Percentiles rank a stretch among this genome's conserved stretches.
Evolutionary conservation across 2,888 invertebrate species (phyloP).

Genomic region (Pandemis heparana): DNA sequence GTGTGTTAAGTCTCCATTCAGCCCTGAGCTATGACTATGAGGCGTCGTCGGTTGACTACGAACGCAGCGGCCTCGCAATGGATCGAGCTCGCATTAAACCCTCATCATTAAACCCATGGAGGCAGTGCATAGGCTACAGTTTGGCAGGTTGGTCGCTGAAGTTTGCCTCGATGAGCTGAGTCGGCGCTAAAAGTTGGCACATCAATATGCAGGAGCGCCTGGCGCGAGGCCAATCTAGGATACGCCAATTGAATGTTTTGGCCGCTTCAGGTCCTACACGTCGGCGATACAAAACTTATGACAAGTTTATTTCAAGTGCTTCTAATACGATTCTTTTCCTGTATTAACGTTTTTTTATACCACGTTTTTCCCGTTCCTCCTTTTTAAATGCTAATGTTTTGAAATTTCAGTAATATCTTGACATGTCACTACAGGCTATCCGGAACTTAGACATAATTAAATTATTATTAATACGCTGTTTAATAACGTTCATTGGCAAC

Average conservation of each 20-base stretch:
- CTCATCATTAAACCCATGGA: conserved; percentile 67
- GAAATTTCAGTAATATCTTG: neutral
- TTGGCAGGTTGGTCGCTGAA: conserved; percentile 71
- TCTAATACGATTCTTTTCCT: conserved; percentile 54
- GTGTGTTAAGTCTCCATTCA: neutral
- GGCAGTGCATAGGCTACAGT: conserved; percentile 64
- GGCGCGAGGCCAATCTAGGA: conserved; percentile 75
- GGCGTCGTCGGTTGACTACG: neutral
- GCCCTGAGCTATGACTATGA: neutral
- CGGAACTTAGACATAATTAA: conserved; percentile 11
- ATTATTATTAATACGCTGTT: conserved; percentile 22
- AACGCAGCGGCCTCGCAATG: conserved; percentile 43
- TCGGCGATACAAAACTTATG: conserved; percentile 72
- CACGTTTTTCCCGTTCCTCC: too few relatives aligned
- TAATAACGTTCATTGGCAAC: conserved; percentile 32
- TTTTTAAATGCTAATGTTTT: neutral
- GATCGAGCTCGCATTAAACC: conserved; percentile 48
- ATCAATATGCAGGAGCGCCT: conserved; percentile 74
- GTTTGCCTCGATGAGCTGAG: conserved; percentile 71
- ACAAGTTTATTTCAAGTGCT: conserved; percentile 69
- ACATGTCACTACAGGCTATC: neutral
- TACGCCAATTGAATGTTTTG: conserved; percentile 83
- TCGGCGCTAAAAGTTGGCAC: conserved; percentile 76
- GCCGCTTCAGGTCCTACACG: conserved; percentile 63
- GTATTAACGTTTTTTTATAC: too few relatives aligned